phyloP scores from a whole-genome alignment of 2,888 invertebrate genomes.

The Eutolmus rufibarbis region DNA sequence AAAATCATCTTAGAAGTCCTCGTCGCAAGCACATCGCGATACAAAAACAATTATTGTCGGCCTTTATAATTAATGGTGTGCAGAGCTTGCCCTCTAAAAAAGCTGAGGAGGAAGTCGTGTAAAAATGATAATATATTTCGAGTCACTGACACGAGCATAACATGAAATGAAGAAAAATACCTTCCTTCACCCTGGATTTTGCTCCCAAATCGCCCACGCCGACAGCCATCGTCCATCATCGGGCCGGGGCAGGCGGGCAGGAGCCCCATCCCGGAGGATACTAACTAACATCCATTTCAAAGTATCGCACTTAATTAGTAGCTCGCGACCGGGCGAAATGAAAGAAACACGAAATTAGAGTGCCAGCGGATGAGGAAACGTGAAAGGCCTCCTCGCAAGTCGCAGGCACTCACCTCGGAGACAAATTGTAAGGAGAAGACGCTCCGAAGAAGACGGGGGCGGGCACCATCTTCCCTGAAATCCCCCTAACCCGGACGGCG shows the following conservation, averaged over 20 bases:
- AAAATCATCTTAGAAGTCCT: background rate
- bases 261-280: background rate
- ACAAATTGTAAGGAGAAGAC: conserved; percentile 1
- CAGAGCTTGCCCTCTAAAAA: background rate
- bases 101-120: background rate
- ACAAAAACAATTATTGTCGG: background rate
- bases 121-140: background rate
- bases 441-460: background rate
- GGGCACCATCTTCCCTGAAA: background rate
- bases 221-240: conserved; percentile 19
- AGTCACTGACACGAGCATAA: background rate
- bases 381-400: background rate
- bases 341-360: conserved; percentile 16
- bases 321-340: background rate
- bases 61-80: background rate
- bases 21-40: background rate
- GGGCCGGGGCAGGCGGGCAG: background rate
- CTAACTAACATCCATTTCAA: background rate
- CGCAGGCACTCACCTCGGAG: background rate
- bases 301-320: conserved; percentile 36
- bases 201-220: conserved; percentile 4
- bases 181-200: background rate
- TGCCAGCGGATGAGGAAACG: background rate
- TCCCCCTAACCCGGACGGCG: background rate
- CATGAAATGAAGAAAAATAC: conserved; percentile 3